These are phyloP conservation scores for Chamaea fasciata DNA, from an alignment of 2,113 vertebrate species.

Conservation along the genomic window DNA sequence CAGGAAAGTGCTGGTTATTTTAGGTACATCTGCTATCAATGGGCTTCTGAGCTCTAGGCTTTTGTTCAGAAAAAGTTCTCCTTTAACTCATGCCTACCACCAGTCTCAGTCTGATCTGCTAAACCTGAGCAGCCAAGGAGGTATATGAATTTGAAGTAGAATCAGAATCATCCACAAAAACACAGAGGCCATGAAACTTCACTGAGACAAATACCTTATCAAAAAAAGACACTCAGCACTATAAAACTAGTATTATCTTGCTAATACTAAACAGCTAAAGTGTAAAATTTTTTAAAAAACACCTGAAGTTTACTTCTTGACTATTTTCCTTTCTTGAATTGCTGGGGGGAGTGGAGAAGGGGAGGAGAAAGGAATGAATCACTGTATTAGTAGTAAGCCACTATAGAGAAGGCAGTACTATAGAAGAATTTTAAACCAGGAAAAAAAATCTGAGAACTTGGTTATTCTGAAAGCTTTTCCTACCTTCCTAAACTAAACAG, in stretches of 20 bases:
- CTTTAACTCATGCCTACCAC: not conserved
- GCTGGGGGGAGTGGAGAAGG: not conserved
- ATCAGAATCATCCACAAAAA: conserved; percentile 39
- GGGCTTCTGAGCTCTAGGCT: conserved; percentile 8
- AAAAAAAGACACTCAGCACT: conserved; percentile 23
- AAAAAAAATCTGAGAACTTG: not conserved
- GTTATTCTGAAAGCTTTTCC: not conserved
- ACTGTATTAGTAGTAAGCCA: not conserved
- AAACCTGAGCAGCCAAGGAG: conserved; percentile 64
- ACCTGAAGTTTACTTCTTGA: conserved; percentile 4
- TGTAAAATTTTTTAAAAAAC: conserved; percentile 23
- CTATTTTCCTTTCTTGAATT: conserved; percentile 1
- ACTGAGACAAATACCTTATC: conserved; percentile 9
- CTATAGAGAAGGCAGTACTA: not conserved
- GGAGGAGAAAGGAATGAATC: not conserved
- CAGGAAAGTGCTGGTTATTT: not conserved
- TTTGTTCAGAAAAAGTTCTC: conserved; percentile 4
- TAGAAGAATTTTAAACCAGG: not conserved
- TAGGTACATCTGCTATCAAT: not conserved
- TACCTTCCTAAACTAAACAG: not conserved
- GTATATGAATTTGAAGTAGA: conserved; percentile 51
- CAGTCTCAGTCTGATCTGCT: conserved; percentile 14
- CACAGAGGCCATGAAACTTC: conserved; percentile 24
- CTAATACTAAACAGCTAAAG: conserved; percentile 6
- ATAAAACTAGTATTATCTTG: conserved; percentile 20